Evolutionary conservation across 2,888 invertebrate genomes (phyloP), one percentile per base, ranked within the genome.

Genomic region (Parnassius apollo): DNA sequence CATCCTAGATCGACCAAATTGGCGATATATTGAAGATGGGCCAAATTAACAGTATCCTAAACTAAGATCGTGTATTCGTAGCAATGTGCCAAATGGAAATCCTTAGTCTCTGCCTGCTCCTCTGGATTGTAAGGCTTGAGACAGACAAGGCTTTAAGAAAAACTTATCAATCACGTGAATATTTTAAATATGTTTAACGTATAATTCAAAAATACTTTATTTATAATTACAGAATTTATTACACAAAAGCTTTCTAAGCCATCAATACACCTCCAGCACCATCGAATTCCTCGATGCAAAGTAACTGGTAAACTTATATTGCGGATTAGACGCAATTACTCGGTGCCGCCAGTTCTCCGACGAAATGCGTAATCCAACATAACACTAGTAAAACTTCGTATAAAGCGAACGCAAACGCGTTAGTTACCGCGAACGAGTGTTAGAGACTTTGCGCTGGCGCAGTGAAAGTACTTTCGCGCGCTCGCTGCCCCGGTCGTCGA

Each of bases 401-500:
- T 72, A 72, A 75, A 72, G 66, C 70, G 71, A 81, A 86, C 86
- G 83, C 76, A 80, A 86, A 86, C 82, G 77, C 74, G 75, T 74
- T 68, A 74, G 84, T 83, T 80, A 74, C 72, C 69, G 70, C 75
- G 67, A 77, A 74, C 81, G 71, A 70, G 73, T 76, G 76, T 75
- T 81, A 78, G 81, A 81, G 84, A 85, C 84, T 87, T 73, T 82
- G 86, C 88, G 86, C 83, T 75, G 68, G 83, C 88, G 85, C 88
- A 90, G 91, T 88, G 90, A 91, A 91, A 91, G 91, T 91, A 86
- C 90, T 91, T 91, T 91, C 91, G 87, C 88, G 89, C 85, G 88
- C 88, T 82, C 88, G 81, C 82, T 82, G 88, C 84, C 87, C 88
- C 88, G 91, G 90, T 90, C 91, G 86, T 80, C 84, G 88, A 89